Base-by-base conservation (phyloP, 2,113 vertebrate genomes). In the Mobula birostris region DNA sequence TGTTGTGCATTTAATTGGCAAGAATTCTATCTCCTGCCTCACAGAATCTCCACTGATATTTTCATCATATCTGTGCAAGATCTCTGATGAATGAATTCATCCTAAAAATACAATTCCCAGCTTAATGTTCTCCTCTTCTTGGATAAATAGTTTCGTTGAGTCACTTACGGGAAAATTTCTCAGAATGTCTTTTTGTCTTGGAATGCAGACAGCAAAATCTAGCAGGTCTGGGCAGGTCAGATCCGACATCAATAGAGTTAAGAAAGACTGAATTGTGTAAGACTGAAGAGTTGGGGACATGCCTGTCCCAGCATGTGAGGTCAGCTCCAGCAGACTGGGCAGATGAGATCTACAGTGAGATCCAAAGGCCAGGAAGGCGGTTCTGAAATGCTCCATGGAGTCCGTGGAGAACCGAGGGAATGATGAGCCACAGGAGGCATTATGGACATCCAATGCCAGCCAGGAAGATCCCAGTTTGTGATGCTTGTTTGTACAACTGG, bases 261-360 rank as follows among this genome's bases (percentile, higher is more conserved):
- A 88, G 83, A 88, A 88, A 88, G 58, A 56, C 56, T 88, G 58
- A 61, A 88, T n/a, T 88, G 83, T 88, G n/a, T n/a, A 88, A 24
- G 17, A 7, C 48, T 48, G 40, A 83, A 83, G 14, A 29, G 80
- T 8, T 83, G 40, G 19, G 61, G 58, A 48, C 48, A 2, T 1
- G 48, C 48, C 48, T 48, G 48, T 48, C 48, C 48, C 48, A 48
- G 48, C 48, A 48, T 48, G 48, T 48, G 48, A 48, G 3, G 48
- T 48, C 1, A 48, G 48, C 48, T 48, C 48, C 48, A 48, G 48
- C 48, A 48, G 48, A 48, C 48, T 48, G 48, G 48, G 48, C 48
- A 48, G 48, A 48, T 48, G 48, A 48, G 48, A 48, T 48, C 48
- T 48, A 48, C 48, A 48, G 48, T 48, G 48, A 48, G 48, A 48